Conservation (phyloP, 2,797 vertebrate species). For the Betta splendens region DNA sequence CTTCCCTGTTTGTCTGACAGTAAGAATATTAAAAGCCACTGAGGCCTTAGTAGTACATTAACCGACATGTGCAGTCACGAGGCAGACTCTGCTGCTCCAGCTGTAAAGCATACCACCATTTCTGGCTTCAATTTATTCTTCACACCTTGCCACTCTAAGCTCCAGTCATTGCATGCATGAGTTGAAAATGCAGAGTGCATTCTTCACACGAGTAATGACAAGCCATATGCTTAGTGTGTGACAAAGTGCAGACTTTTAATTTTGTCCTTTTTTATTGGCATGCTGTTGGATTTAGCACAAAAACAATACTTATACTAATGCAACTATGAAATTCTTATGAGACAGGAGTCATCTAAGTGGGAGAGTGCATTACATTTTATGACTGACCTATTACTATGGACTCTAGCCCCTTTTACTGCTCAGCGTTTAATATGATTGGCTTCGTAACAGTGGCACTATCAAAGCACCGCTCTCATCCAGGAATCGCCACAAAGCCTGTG, state of each 20-base stretch:
- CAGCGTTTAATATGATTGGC: conserved; percentile 49
- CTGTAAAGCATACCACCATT: conserved; percentile 47
- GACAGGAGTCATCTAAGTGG: conserved; percentile 29
- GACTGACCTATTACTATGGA: conserved; percentile 62
- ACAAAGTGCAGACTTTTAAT: conserved; percentile 38
- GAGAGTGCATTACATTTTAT: conserved; percentile 58
- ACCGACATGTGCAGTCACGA: conserved; percentile 7
- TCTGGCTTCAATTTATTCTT: conserved; percentile 35
- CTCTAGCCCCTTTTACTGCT: conserved; percentile 61
- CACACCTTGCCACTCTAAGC: conserved; percentile 64
- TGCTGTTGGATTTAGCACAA: conserved; percentile 32
- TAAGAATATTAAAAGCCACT: neutral
- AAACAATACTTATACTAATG: conserved; percentile 4
- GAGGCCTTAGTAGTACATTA: conserved; percentile 13
- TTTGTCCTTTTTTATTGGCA: conserved; percentile 38
- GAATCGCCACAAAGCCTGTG: neutral
- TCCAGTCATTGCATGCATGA: conserved; percentile 69
- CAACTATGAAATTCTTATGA: neutral
- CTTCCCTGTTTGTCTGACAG: conserved; percentile 1
- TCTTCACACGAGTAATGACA: conserved; percentile 73
- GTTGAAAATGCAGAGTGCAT: conserved; percentile 75
- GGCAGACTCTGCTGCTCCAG: conserved; percentile 20
- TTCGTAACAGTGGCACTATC: conserved; percentile 13
- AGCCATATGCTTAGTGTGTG: conserved; percentile 58
- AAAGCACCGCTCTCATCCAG: conserved; percentile 17